Percentiles rank a stretch among this genome's conserved stretches.
Evolutionary conservation across 2,888 invertebrate genomes (phyloP).

Genomic region (Patella depressa): DNA sequence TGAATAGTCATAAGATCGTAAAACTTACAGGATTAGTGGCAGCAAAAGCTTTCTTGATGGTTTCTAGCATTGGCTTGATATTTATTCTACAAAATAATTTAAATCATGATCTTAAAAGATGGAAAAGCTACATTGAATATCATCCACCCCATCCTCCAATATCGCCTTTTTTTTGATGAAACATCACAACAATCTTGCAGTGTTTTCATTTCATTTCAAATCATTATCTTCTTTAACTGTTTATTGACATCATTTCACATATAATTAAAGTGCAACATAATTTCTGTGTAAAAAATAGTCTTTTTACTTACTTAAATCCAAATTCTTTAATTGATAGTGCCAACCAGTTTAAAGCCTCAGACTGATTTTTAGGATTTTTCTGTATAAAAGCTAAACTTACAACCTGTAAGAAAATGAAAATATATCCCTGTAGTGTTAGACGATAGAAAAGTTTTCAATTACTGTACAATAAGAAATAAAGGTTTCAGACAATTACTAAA

Average conservation of each 20-base stretch:
- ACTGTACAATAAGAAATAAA: too few species aligned
- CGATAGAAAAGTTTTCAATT: too few species aligned
- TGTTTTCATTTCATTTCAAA: neutral
- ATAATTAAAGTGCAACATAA: neutral
- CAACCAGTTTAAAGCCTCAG: conserved; percentile 88
- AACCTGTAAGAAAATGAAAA: conserved; percentile 68
- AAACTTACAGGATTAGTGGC: conserved; percentile 82
- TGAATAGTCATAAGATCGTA: neutral
- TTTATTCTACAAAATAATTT: conserved; percentile 56
- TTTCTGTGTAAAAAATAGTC: neutral
- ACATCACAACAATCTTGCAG: neutral
- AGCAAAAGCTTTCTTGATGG: conserved; percentile 83
- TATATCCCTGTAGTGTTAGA: too few species aligned
- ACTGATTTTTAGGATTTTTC: conserved; percentile 92
- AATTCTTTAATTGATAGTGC: conserved; percentile 85
- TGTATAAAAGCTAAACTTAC: conserved; percentile 84
- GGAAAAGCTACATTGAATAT: neutral
- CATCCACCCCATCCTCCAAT: neutral
- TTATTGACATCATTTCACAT: neutral
- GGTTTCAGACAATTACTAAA: too few species aligned
- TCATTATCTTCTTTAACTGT: neutral
- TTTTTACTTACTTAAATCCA: conserved; percentile 81
- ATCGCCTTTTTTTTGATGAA: neutral
- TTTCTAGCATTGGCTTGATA: conserved; percentile 63
- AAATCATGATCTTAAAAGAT: too few species aligned